Percentiles rank a stretch among this genome's conserved stretches.
Conservation (phyloP, 2,797 vertebrate genomes). For the Sebastolobus alascanus region DNA sequence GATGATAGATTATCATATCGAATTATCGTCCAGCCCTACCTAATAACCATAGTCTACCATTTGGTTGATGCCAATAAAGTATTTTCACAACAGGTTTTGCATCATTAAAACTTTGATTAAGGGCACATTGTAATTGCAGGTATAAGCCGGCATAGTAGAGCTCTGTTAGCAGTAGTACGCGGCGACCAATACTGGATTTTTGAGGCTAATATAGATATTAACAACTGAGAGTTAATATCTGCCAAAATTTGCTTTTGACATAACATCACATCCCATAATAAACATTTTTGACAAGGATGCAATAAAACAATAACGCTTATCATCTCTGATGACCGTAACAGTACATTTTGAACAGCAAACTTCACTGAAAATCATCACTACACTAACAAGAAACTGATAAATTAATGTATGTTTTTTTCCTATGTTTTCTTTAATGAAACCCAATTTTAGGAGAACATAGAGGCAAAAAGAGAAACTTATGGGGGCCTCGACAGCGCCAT, state of each 20-base stretch:
- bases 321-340: not conserved
- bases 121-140: too few species aligned
- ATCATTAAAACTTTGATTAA: too few species aligned
- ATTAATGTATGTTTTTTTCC: not conserved
- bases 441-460: slow-evolving; percentile 78
- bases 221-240: not conserved
- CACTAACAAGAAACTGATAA: not conserved
- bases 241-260: not conserved
- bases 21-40: too few species aligned
- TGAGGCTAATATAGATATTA: not conserved
- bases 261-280: not conserved
- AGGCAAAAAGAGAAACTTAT: slow-evolving; percentile 75
- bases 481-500: slow-evolving; percentile 78
- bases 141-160: too few species aligned
- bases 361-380: not conserved
- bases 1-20: too few species aligned
- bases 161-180: too few species aligned
- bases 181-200: too few species aligned
- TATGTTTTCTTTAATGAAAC: not conserved
- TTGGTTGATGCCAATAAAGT: too few species aligned
- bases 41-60: too few species aligned
- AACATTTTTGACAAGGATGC: too few species aligned
- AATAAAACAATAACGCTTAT: too few species aligned
- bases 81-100: too few species aligned
- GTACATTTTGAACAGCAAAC: not conserved